These are phyloP conservation scores for Buphagus erythrorhynchus DNA, from an alignment of 2,797 vertebrate species.

Conservation along the genomic window DNA sequence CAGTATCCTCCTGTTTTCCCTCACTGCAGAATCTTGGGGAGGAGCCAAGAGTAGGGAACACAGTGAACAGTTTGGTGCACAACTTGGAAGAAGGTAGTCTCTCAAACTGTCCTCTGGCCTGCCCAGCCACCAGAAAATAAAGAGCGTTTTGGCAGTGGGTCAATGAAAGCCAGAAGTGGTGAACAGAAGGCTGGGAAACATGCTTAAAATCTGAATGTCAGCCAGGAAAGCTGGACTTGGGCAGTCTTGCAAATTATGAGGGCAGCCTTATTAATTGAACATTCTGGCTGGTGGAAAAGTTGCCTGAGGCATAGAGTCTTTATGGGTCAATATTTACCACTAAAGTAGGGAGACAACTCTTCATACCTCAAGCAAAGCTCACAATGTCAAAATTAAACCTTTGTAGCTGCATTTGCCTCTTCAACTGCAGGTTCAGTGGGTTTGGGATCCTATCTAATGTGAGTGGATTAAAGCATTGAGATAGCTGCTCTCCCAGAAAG, in stretches of 20 bases:
- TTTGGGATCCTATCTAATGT: neutral
- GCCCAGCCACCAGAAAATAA: conserved; percentile 23
- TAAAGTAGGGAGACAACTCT: neutral
- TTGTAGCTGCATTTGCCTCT: neutral
- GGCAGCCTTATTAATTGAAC: conserved; percentile 40
- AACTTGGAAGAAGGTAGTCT: neutral
- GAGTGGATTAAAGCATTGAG: neutral
- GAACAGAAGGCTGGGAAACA: conserved; percentile 42
- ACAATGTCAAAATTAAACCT: neutral
- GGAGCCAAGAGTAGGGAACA: conserved; percentile 15
- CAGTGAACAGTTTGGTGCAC: neutral
- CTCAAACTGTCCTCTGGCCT: neutral
- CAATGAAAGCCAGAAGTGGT: neutral
- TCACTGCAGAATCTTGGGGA: neutral
- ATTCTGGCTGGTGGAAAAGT: neutral
- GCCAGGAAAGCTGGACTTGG: conserved; percentile 12
- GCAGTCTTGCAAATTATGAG: conserved; percentile 20
- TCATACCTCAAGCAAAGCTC: neutral
- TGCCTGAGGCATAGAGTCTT: neutral
- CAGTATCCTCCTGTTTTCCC: neutral
- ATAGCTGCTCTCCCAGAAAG: neutral
- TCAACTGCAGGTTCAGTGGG: neutral
- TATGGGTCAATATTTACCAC: neutral
- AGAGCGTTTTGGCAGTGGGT: conserved; percentile 21
- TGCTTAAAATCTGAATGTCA: conserved; percentile 18